These are phyloP conservation scores for Seriola aureovittata DNA, from an alignment of 2,113 vertebrate genomes.

Conservation along the genomic window DNA sequence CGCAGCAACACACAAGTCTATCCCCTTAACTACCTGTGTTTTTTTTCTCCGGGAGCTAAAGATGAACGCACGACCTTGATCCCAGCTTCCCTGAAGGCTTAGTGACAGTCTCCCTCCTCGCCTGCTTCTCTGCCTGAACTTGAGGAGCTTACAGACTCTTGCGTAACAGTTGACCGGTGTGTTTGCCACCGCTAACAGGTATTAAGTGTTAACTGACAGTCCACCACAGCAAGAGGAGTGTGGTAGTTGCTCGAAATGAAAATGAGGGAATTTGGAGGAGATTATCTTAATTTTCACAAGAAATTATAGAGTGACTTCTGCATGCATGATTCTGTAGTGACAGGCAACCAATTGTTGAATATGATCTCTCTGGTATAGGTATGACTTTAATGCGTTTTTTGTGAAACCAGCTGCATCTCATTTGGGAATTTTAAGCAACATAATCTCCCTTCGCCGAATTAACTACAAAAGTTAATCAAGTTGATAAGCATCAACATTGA, in stretches of 20 bases:
- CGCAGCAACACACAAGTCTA: neutral
- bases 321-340: neutral
- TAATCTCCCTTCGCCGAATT: neutral
- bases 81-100: slow-evolving; percentile 28
- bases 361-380: too few relatives aligned
- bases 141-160: slow-evolving; percentile 40
- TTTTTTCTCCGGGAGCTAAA: slow-evolving; percentile 1
- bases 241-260: neutral
- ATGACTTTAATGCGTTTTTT: neutral
- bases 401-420: neutral
- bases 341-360: neutral
- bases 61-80: slow-evolving; percentile 44
- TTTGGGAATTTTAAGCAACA: neutral
- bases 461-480: too few relatives aligned
- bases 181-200: slow-evolving; percentile 4
- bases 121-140: slow-evolving; percentile 11
- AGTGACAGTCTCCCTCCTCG: slow-evolving; percentile 10
- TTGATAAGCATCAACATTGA: too few relatives aligned
- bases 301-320: too few relatives aligned
- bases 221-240: neutral
- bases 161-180: slow-evolving; percentile 5
- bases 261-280: neutral
- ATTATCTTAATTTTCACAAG: neutral
- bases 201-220: neutral
- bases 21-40: neutral